Base-by-base conservation (phyloP, 1,140 invertebrate species). In the Chrysoperla carnea region DNA sequence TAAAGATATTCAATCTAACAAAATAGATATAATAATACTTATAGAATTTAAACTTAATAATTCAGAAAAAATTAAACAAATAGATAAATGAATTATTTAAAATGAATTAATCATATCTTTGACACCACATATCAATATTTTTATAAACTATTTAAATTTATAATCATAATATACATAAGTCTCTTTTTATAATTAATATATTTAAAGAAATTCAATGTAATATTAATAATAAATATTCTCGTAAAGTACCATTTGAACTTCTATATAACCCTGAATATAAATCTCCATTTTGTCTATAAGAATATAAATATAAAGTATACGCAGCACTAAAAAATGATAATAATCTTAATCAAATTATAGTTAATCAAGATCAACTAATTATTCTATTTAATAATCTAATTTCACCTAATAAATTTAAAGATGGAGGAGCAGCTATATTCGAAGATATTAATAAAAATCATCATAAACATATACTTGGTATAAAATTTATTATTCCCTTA, bases 91-190 rank as follows among this genome's bases (percentile, higher is more conserved):
- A 50, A 56, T 54, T 53, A 59, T 60, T 55, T 62, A 66, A 64
- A 60, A 57, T 61, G 53, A 55, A 46, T n/a, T n/a, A 44, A 51
- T 57, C 56, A 65, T 61, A 63, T 66, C 54, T 60, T 63, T 70
- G 62, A 68, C 47, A 48, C 64, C 68, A 71, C 69, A 71, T 70
- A 69, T 69, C 60, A 72, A 66, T 55, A 67, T 71, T 72, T 72
- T 63, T 49, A 42, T 68, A 69, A 72, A 72, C 65, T 67, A 71
- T 67, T 65, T 68, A 69, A 70, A 62, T n/a, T n/a, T 57, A 64
- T 61, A 66, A 57, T 57, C 57, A 65, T 56, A 66, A 57, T 50
- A 61, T 54, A 56, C 62, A 60, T 56, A 55, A 61, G 51, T 65
- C 62, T 53, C 59, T 52, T 54, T 67, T 66, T 58, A 72, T 55